Conservation (phyloP, 2,888 invertebrate species). For the Anagyrus pseudococci region DNA sequence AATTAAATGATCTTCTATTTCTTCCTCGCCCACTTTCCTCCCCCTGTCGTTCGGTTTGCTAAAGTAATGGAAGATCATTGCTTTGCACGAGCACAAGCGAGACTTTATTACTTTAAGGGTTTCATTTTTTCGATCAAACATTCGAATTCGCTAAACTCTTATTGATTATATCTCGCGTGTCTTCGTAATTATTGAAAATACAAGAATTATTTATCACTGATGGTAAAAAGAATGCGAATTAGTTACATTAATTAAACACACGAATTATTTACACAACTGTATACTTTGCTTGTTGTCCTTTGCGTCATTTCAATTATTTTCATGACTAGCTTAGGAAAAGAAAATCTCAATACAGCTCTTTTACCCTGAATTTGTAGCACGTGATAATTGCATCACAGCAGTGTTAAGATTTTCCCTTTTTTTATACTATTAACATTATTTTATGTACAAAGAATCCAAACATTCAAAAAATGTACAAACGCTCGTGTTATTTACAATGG, state of each 20-base stretch:
- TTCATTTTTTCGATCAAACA: not conserved
- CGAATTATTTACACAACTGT: conserved; percentile 1
- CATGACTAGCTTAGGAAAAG: conserved; percentile 10
- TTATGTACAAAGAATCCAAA: conserved; percentile 28
- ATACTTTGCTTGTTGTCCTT: not conserved
- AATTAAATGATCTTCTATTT: conserved; percentile 17
- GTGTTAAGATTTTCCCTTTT: conserved; percentile 28
- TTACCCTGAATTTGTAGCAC: not conserved
- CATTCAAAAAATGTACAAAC: conserved; percentile 25
- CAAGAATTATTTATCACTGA: not conserved
- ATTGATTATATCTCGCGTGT: conserved; percentile 8
- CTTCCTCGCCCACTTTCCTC: conserved; percentile 7
- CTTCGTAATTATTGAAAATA: conserved; percentile 14
- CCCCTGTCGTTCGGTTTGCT: conserved; percentile 10
- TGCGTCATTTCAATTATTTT: conserved; percentile 5
- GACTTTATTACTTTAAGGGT: conserved; percentile 1
- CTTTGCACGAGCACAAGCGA: conserved; percentile 19
- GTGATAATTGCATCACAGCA: not conserved
- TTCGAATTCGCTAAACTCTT: too few relatives aligned
- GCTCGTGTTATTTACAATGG: conserved; percentile 34
- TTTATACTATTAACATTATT: conserved; percentile 16
- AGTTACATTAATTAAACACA: conserved; percentile 26
- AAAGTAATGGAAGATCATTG: conserved; percentile 25
- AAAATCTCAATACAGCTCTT: conserved; percentile 8
- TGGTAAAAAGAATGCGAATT: not conserved